phyloP scores from a whole-genome alignment of 2,888 invertebrate species.

The Cephus pygmeus region DNA sequence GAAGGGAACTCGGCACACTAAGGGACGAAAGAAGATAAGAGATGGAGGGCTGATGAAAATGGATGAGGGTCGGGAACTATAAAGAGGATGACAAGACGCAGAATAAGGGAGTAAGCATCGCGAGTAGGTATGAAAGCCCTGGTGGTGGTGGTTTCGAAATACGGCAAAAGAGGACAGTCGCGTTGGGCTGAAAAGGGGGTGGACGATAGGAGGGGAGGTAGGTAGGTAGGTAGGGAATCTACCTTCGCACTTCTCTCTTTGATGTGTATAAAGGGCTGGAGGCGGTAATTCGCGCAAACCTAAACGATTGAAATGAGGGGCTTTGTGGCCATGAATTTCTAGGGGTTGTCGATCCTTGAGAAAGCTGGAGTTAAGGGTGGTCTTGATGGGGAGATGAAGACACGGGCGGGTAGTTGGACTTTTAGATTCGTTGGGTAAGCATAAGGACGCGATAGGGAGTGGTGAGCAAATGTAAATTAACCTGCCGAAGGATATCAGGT shows the following conservation, averaged over 20 bases:
- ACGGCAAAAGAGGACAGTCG: slow-evolving; percentile 27
- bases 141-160: slow-evolving; percentile 26
- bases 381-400: background rate
- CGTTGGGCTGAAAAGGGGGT: background rate
- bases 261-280: slow-evolving; percentile 35
- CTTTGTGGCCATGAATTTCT: slow-evolving; percentile 31
- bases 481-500: slow-evolving; percentile 14
- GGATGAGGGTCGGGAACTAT: too few relatives aligned
- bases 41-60: too few relatives aligned
- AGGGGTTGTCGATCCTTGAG: slow-evolving; percentile 8
- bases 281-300: slow-evolving; percentile 46
- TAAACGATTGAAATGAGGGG: slow-evolving; percentile 41
- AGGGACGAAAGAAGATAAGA: too few relatives aligned
- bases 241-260: slow-evolving; percentile 33
- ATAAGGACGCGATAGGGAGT: background rate
- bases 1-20: too few relatives aligned
- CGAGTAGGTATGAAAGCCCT: slow-evolving; percentile 11
- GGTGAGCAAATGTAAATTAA: slow-evolving; percentile 19
- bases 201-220: background rate
- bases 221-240: background rate
- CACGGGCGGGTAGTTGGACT: too few relatives aligned
- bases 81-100: too few relatives aligned
- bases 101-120: too few relatives aligned
- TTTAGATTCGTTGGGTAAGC: too few relatives aligned
- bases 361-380: background rate